A percentile compares a stretch with the other conserved stretches of the same genome.
These are phyloP conservation scores for Bombus waltoni DNA, from an alignment of 1,140 invertebrate species.

Conservation along the genomic window DNA sequence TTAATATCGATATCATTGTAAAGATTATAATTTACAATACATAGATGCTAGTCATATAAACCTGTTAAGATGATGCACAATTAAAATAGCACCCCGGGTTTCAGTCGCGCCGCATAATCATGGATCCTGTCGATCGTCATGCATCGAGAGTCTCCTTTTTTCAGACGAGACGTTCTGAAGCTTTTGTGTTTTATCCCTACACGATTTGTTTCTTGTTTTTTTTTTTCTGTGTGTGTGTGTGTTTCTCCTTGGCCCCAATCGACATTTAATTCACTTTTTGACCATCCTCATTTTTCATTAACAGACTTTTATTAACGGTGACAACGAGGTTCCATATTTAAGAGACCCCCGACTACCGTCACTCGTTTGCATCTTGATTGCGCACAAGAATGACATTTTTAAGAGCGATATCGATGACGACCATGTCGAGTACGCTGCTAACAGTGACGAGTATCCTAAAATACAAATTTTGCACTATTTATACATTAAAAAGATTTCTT, in stretches of 20 bases:
- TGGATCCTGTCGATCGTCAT: constrained; percentile 46
- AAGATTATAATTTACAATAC: constrained; percentile 83
- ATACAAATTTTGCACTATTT: not conserved
- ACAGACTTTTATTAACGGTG: constrained; percentile 50
- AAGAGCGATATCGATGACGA: constrained; percentile 65
- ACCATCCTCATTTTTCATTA: constrained; percentile 63
- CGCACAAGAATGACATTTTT: constrained; percentile 51
- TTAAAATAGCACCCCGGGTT: constrained; percentile 79
- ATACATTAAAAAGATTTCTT: too few species aligned
- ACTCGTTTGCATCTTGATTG: constrained; percentile 50
- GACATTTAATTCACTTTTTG: constrained; percentile 62
- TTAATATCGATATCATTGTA: constrained; percentile 78
- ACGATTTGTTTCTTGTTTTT: constrained; percentile 37
- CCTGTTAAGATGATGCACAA: constrained; percentile 78
- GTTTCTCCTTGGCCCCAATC: constrained; percentile 74
- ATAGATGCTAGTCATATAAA: constrained; percentile 81
- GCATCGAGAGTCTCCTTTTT: constrained; percentile 43
- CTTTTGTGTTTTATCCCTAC: constrained; percentile 35
- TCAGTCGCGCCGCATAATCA: constrained; percentile 74
- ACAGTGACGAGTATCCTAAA: constrained; percentile 66
- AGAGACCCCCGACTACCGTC: constrained; percentile 40
- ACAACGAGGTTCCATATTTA: constrained; percentile 14
- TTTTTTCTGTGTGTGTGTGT: not conserved
- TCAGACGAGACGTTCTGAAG: constrained; percentile 41
- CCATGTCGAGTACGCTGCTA: constrained; percentile 62